Evolutionary conservation across 2,797 vertebrate species (phyloP).

Genomic region (Rhinoraja longicauda): DNA sequence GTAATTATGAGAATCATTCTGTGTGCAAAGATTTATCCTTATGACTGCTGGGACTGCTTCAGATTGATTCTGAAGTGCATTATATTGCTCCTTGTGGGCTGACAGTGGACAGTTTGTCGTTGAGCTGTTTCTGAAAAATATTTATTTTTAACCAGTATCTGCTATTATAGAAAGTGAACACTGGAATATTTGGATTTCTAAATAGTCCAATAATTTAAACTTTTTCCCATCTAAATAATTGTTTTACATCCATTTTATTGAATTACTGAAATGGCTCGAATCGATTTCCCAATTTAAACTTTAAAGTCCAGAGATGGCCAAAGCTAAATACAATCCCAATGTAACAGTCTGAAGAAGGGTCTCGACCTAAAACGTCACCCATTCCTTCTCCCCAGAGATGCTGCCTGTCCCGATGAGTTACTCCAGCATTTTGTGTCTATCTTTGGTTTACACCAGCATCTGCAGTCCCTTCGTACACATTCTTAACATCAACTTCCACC

Average conservation of each 20-base stretch:
- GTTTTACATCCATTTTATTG: neutral
- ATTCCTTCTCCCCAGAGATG: no score
- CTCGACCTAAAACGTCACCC: no score
- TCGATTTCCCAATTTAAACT: neutral
- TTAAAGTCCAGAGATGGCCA: neutral
- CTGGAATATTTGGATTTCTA: neutral
- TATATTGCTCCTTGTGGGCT: neutral
- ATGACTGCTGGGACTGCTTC: neutral
- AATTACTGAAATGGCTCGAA: neutral
- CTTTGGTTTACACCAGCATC: no score
- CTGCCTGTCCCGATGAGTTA: no score
- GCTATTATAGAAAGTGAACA: neutral
- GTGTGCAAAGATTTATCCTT: neutral
- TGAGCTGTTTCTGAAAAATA: neutral
- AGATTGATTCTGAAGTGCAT: constrained; percentile 20
- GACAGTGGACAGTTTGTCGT: neutral
- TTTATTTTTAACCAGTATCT: neutral
- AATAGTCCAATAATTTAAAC: no score
- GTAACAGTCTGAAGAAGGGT: no score
- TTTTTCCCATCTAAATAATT: neutral
- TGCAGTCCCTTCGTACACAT: no score
- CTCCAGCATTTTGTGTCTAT: no score
- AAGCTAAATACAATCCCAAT: neutral
- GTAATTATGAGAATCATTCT: constrained; percentile 6
- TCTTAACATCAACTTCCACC: no score